Evolutionary conservation across 2,888 invertebrate species (phyloP), one percentile per base, ranked within the genome.

Genomic region (Cerastis rubricosa): DNA sequence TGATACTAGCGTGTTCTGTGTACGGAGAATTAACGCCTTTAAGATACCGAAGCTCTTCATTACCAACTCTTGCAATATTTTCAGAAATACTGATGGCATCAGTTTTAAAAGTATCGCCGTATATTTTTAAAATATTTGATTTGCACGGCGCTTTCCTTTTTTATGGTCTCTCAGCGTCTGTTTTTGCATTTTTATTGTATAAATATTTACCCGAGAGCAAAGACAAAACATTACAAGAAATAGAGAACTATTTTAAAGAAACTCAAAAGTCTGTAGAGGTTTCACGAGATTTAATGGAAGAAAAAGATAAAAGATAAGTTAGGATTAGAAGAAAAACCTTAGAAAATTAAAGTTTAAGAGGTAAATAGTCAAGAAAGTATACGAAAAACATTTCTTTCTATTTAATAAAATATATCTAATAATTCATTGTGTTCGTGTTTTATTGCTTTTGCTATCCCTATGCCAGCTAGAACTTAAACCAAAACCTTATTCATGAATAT

Each of bases 191-290:
- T 80, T 63, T 90, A 51, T 25, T 91, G 65, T 91, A 86, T 76
- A 87, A 82, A 57, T 90, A 87, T 83, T 88, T 92, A 70, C 92
- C 90, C 0, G 92, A 92, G 78, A 92, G 91, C 45, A 91, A 91
- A 82, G 90, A 91, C 49, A 92, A 89, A 76, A 91, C 90, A 68
- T 77, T 90, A 17, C 84, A 80, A 74, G 90, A 92, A 87, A 92
- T 91, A 47, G 89, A 90, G 57, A 68, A 82, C 35, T 87, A 86
- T 84, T 90, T 90, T 67, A 72, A 76, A 78, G 88, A 86, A 71
- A 35, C 78, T 25, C 51, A 40, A n/a, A 64, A 57, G 29, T 12
- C n/a, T 49, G 76, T 71, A 49, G 76, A 79, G 35, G 49, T 77
- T 72, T 71, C 77, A 65, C 69, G 63, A 57, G 75, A 78, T 22